Evolutionary conservation across 2,888 invertebrate species (phyloP), one percentile per base, ranked within the genome.

Genomic region (Gandaritis pyraliata): DNA sequence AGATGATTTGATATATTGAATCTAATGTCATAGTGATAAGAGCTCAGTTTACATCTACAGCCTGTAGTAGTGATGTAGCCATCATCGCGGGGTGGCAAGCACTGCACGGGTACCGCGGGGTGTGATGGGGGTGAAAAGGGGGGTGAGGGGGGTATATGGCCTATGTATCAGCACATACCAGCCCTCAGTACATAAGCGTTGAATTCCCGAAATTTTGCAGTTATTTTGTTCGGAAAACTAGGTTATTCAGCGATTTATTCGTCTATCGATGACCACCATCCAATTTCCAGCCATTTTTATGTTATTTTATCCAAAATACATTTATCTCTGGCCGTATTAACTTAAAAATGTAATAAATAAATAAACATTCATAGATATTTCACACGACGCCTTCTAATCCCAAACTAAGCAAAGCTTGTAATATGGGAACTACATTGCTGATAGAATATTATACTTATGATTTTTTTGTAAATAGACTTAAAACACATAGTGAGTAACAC

Each of bases 171-270:
- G 84, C 83, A 88, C 81, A 88, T 87, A 85, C 78, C 78, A 80
- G 76, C 76, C 79, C 80, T 79, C 82, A 82, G 83, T 80, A 88
- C 76, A 87, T 88, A 88, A 74, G 73, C 78, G 82, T 71, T 80
- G 79, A 80, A 83, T 82, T 81, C 87, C 90, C 90, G 90, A 92
- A 90, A 91, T 86, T 90, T 91, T 89, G 90, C 89, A 89, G 90
- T 87, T 90, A 91, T 91, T 90, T 88, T 88, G 88, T 87, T 87
- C 86, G 84, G 87, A 85, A 91, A 91, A 90, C 90, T 92, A 90
- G 91, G 91, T 91, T 92, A 91, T 89, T 82, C 85, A 73, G 73
- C 85, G 85, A 88, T 88, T 88, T 87, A 87, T 86, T 79, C 79
- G 68, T 71, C 80, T 75, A 80, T 81, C 73, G 63, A 61, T 55